Base-by-base conservation (phyloP, 2,113 vertebrate genomes). In the Anhinga anhinga region DNA sequence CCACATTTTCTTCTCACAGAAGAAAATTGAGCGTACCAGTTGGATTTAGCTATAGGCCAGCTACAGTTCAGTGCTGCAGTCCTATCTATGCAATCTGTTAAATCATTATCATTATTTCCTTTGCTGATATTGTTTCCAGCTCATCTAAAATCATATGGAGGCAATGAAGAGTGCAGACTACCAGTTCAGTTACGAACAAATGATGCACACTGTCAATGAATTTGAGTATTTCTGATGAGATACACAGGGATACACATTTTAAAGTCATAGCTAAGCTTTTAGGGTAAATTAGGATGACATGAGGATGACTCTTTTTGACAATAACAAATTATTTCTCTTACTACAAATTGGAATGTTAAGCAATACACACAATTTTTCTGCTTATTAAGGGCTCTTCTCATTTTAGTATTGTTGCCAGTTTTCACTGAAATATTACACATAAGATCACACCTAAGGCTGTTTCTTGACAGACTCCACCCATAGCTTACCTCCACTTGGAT, bases 141-240 rank as follows among this genome's bases (percentile, higher is more conserved):
- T 94, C 65, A 62, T 62, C 53, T 82, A 77, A 96, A 92, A 71
- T 65, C 81, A 56, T 15, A 78, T 2, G 19, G 44, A 94, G 26
- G n/a, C 9, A 89, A 13, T 1, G 1, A 72, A 87, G 29, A 84
- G 19, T 0, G 0, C 44, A 1, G 0, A 44, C 23, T 17, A 40
- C 21, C 40, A 40, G 21, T 20, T 87, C 76, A 58, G n/a, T 55
- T 81, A 76, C 0, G 0, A 91, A 66, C 11, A 70, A 74, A 50
- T 29, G 8, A 76, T 58, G 5, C 3, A 79, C 10, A 11, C 6
- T 19, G 29, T 34, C 22, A 30, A 27, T 53, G 42, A 50, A 55
- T 25, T 38, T 42, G 18, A 40, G 13, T n/a, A 36, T n/a, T 93
- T 71, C 52, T 62, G 18, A 69, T 23, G 1, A 71, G 32, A 56